A percentile compares a stretch with the other conserved stretches of the same genome.
Conservation (phyloP, 2,797 vertebrate genomes). For the Onychomys leucogaster region DNA sequence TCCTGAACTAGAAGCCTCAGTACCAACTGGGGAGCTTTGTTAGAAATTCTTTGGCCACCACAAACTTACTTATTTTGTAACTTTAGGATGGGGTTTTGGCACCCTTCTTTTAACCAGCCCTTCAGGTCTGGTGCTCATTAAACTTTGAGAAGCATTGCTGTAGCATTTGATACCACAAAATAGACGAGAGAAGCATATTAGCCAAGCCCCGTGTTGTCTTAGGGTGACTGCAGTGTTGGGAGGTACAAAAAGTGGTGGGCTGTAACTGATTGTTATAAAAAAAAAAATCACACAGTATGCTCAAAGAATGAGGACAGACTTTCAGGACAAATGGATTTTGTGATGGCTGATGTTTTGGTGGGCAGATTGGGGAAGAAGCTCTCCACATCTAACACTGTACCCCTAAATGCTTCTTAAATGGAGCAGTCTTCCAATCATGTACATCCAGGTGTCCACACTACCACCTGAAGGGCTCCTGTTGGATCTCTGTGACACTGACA, state of each 20-base stretch:
- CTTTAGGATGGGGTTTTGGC: neutral
- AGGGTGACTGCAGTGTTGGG: neutral
- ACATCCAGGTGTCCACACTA: neutral
- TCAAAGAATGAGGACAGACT: neutral
- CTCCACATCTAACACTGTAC: neutral
- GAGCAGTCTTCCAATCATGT: neutral
- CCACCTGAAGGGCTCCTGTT: fast-evolving
- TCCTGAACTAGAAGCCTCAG: conserved; percentile 24
- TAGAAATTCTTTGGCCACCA: conserved; percentile 20
- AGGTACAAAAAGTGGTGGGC: neutral
- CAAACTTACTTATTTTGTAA: neutral
- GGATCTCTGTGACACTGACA: neutral
- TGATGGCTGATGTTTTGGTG: neutral
- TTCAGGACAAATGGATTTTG: neutral
- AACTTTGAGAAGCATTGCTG: neutral
- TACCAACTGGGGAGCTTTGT: neutral
- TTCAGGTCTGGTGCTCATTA: neutral
- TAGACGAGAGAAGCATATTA: neutral
- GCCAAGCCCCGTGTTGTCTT: neutral
- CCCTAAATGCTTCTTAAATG: neutral
- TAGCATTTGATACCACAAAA: neutral
- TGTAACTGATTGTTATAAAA: neutral
- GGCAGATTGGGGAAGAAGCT: neutral
- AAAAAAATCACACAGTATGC: neutral
- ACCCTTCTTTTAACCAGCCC: neutral